Percentiles rank a stretch among this genome's conserved stretches.
These are phyloP conservation scores for Pogonophryne albipinna DNA, from an alignment of 2,797 vertebrate genomes.

Conservation along the genomic window DNA sequence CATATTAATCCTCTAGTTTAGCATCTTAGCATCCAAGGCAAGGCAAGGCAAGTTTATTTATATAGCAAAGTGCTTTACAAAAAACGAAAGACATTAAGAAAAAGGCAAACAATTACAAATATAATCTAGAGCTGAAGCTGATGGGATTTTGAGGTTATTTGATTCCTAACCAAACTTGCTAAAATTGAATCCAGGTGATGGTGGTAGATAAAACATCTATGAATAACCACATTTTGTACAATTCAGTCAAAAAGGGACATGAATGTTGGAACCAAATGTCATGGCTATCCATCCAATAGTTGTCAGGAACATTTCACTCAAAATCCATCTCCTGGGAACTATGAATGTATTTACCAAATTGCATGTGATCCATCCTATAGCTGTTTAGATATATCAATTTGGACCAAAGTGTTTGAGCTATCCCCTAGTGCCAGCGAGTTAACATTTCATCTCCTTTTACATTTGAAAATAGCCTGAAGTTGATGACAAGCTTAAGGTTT, in stretches of 20 bases:
- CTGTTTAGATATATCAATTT: neutral
- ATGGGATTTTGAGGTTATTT: neutral
- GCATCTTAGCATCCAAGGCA: no score
- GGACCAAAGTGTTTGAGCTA: neutral
- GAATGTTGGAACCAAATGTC: no score
- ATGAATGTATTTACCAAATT: neutral
- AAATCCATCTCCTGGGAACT: neutral
- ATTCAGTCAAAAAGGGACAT: no score
- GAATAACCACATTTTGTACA: neutral
- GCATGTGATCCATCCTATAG: neutral
- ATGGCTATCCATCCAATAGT: no score
- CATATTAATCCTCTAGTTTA: no score
- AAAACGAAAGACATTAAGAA: no score
- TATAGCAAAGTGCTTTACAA: no score
- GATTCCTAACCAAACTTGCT: neutral
- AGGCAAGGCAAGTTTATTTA: no score
- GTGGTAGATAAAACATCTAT: neutral
- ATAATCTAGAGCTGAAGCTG: no score
- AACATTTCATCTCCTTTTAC: neutral
- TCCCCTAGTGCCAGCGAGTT: no score
- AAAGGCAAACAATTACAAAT: no score
- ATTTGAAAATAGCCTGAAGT: neutral
- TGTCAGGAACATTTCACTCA: no score
- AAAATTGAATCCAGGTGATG: neutral
- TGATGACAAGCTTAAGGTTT: neutral